Evolutionary conservation across 2,113 vertebrate genomes (phyloP), one percentile per base, ranked within the genome.

Genomic region (Sander vitreus): DNA sequence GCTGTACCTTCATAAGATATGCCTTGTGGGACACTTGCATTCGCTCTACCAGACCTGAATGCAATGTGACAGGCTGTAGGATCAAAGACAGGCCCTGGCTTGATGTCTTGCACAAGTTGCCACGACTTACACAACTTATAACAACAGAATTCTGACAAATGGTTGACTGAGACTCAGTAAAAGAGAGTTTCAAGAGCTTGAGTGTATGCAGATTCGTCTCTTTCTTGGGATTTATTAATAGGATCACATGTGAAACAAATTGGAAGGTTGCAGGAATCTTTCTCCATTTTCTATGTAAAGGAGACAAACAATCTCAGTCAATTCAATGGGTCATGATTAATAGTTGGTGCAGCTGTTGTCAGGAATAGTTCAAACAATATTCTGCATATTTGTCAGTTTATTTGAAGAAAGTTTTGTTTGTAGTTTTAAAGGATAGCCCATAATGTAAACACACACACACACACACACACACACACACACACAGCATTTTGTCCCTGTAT

Each of bases 21-120:
- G 91, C 91, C 92, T 89, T 51, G 85, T 53, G 58, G 90, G 89
- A 91, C 73, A 73, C 54, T 87, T 85, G 65, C 84, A 43, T 74
- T 92, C 57, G 50, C 67, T 88, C 84, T 58, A 66, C 74, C 74
- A 86, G 87, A 73, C 73, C 53, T 71, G 78, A 84, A 91, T 84
- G 54, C 60, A 33, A 81, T 57, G 86, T 86, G 91, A 92, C 89
- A 87, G 73, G 75, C 69, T 36, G 86, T 36, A 70, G 81, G 74
- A 90, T 93, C 80, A 89, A 85, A 89, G 85, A 79, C 50, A 21
- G 75, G 27, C 70, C 48, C 27, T 2, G 73, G 80, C 76, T 77
- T 78, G 72, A 82, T 64, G 64, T 73, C 65, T 71, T 45, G 19
- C 81, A 69, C 48, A 71, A 50, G 47, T 78, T 68, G 65, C 14